Conservation (phyloP, 1,140 invertebrate species). For the Anoplophora glabripennis region DNA sequence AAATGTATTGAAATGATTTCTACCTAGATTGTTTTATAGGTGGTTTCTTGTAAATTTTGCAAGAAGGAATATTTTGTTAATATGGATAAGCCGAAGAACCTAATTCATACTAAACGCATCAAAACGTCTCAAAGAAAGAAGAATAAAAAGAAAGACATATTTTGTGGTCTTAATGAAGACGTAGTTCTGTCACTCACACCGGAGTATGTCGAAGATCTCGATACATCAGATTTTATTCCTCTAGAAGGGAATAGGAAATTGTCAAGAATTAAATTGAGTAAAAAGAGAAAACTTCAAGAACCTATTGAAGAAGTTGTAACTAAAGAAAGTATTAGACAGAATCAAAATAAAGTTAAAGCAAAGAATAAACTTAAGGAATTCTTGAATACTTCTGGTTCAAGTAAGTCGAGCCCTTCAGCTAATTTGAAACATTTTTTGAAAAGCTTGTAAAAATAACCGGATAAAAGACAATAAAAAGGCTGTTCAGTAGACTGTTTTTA, state of each 20-base stretch:
- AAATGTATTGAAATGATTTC: neutral
- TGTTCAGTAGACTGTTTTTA: conserved; percentile 1
- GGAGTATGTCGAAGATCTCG: neutral
- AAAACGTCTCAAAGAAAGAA: conserved; percentile 15
- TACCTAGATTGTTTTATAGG: conserved; percentile 23
- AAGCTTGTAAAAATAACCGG: conserved; percentile 5
- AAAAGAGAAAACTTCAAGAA: conserved; percentile 5
- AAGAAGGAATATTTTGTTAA: conserved; percentile 18
- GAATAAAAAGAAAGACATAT: conserved; percentile 31
- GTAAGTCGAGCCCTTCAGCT: neutral
- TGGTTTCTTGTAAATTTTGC: conserved; percentile 30
- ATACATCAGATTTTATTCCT: neutral
- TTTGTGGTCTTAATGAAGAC: conserved; percentile 24
- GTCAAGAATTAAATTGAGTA: conserved; percentile 8
- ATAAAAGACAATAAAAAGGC: neutral
- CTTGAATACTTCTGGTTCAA: neutral
- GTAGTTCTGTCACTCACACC: conserved; percentile 12
- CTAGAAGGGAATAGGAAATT: neutral
- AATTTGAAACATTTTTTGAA: conserved; percentile 20
- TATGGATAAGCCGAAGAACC: conserved; percentile 12
- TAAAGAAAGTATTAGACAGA: conserved; percentile 11
- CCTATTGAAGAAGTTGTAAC: neutral
- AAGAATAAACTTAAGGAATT: conserved; percentile 13
- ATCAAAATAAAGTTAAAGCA: conserved; percentile 14
- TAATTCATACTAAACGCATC: neutral